phyloP scores from a whole-genome alignment of 2,113 vertebrate genomes.

The Sinocyclocheilus rhinocerous region DNA sequence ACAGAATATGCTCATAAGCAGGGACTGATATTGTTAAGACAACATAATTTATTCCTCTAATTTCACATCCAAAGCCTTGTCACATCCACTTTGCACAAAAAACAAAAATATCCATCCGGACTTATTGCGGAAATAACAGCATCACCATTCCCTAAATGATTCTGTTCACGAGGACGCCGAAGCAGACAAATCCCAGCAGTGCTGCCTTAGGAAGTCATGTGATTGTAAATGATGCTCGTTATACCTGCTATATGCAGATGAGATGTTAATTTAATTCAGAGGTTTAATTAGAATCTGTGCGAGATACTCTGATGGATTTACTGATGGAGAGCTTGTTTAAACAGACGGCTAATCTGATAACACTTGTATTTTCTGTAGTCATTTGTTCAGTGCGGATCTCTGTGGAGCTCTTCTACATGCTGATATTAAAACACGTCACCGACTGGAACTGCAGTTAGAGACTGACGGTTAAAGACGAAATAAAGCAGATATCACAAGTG shows the following conservation, averaged over 20 bases:
- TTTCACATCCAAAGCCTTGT: not conserved
- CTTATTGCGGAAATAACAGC: not conserved
- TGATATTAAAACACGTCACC: not conserved
- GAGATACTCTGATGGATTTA: constrained; percentile 28
- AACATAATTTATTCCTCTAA: not conserved
- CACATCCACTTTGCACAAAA: not conserved
- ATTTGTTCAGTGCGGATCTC: not conserved
- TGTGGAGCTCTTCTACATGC: not conserved
- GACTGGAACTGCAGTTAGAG: too few relatives aligned
- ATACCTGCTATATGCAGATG: constrained; percentile 53
- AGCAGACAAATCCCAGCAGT: constrained; percentile 32
- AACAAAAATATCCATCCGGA: constrained; percentile 1
- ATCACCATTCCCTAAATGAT: not conserved
- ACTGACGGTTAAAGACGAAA: too few relatives aligned
- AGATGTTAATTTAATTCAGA: constrained; percentile 55
- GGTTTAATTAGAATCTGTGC: constrained; percentile 45
- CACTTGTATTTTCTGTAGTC: constrained; percentile 29
- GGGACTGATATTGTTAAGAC: constrained; percentile 4
- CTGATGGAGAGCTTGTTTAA: constrained; percentile 45
- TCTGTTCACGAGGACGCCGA: not conserved
- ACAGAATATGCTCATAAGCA: not conserved
- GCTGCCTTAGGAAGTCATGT: constrained; percentile 23
- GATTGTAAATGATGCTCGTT: constrained; percentile 45
- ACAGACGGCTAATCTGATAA: constrained; percentile 44
- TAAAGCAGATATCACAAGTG: not conserved